phyloP scores from a whole-genome alignment of 2,888 invertebrate species.

The Anodontia alba region DNA sequence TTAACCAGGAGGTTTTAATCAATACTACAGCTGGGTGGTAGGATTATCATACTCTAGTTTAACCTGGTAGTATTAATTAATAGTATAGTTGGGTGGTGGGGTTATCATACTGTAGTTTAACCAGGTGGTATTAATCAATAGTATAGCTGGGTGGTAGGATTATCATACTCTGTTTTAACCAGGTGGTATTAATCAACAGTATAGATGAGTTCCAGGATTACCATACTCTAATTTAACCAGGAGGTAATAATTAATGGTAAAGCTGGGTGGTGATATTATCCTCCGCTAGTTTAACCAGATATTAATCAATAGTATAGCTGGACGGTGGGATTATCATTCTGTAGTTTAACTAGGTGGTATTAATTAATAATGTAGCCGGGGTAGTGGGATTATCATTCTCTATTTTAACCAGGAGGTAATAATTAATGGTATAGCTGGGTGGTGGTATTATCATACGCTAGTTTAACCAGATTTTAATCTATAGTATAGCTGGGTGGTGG shows the following conservation, averaged over 20 bases:
- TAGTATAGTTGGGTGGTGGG: neutral
- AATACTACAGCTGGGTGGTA: neutral
- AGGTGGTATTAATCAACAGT: no score
- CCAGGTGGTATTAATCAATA: slow-evolving; percentile 2
- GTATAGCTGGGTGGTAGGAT: neutral
- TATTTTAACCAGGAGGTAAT: neutral
- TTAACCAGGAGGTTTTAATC: neutral
- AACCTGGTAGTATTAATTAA: neutral
- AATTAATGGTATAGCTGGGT: neutral
- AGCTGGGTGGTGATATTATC: slow-evolving; percentile 8
- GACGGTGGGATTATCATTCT: neutral
- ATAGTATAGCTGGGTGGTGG: neutral
- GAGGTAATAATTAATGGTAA: neutral
- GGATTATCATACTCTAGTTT: slow-evolving; percentile 1
- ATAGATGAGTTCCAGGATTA: neutral
- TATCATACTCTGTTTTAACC: neutral
- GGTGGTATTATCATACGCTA: neutral
- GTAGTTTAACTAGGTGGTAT: neutral
- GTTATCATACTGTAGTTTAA: neutral
- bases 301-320: neutral
- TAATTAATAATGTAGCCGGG: neutral
- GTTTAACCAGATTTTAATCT: neutral
- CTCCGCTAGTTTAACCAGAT: neutral
- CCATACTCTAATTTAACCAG: neutral
- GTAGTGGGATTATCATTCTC: neutral